Base-by-base conservation (phyloP, 2,797 vertebrate genomes). In the Kryptolebias ocellatus region DNA sequence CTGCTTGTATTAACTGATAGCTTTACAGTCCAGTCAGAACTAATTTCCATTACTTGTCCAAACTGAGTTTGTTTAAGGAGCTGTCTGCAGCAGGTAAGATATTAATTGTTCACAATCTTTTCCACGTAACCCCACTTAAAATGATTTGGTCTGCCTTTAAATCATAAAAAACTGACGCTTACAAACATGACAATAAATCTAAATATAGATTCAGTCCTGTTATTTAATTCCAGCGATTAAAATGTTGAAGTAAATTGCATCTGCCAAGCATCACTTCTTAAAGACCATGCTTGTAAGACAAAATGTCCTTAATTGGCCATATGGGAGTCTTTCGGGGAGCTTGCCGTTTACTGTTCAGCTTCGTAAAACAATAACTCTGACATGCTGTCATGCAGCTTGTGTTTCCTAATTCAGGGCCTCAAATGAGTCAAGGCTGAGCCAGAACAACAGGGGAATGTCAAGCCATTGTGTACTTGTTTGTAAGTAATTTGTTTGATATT, bases 301-400 rank as follows among this genome's bases (percentile, higher is more conserved):
- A 86, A 70, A 71, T 68, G 66, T 59, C 71, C 73, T 78, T 93
- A 92, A 92, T 93, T 93, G 89, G 90, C 87, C 90, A 88, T 88
- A 76, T 78, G 91, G 92, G 92, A 89, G 63, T 59, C 55, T 47
- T 59, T 74, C 70, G 53, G 76, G 84, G 82, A 86, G 84, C 73
- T 72, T 37, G 53, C 37, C 91, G 89, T 92, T 90, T 90, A 85
- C 84, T 68, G 88, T 90, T 92, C 74, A 69, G 84, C 89, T 85
- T 66, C 12, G 63, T 74, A 53, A 86, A 76, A 83, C 84, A 80
- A 78, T 66, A 88, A 70, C 76, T 65, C 70, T 84, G 89, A 83
- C 85, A 76, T 74, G 74, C 74, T 84, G 88, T 81, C 87, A 72
- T 77, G 78, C 46, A 58, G 64, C 57, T 76, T 72, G 56, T 53